Percentiles rank a stretch among this genome's conserved stretches.
These are phyloP conservation scores for Coronaproctus castanopsis DNA, from an alignment of 2,888 invertebrate genomes.

Conservation along the genomic window DNA sequence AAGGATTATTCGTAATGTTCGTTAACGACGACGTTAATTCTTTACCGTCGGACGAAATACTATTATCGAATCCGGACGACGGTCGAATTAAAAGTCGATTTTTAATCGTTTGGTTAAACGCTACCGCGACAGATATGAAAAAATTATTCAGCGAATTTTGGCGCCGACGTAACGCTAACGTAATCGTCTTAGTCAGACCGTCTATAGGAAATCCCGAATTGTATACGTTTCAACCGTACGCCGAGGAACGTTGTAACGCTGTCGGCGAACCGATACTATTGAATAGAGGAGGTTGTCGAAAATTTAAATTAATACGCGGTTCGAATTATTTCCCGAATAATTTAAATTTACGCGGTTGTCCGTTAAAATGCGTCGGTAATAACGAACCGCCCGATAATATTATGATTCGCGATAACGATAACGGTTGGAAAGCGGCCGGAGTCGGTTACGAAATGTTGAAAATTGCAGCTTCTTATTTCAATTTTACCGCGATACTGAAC, in stretches of 20 bases:
- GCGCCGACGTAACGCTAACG: conserved; percentile 9
- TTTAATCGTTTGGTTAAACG: conserved; percentile 1
- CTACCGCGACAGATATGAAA: neutral
- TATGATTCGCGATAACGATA: conserved; percentile 6
- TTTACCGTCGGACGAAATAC: neutral
- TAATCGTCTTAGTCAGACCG: conserved; percentile 7
- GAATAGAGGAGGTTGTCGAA: conserved; percentile 16
- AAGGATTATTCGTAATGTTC: neutral
- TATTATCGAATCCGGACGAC: neutral
- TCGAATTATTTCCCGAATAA: conserved; percentile 16
- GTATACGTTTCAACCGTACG: conserved; percentile 20
- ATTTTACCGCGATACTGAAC: conserved; percentile 17
- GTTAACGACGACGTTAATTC: neutral
- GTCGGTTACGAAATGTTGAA: conserved; percentile 15
- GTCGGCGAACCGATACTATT: conserved; percentile 18
- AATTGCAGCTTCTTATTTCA: conserved; percentile 16
- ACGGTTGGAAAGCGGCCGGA: conserved; percentile 11
- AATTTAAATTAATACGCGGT: conserved; percentile 10
- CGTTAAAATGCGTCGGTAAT: conserved; percentile 15
- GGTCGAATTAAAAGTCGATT: conserved; percentile 9
- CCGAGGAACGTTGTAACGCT: conserved; percentile 19
- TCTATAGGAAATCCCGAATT: conserved; percentile 5
- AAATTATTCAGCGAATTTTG: conserved; percentile 11
- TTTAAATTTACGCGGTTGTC: conserved; percentile 19
- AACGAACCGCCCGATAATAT: conserved; percentile 18